Base-by-base conservation (phyloP, 2,888 invertebrate genomes). In the Cheilosia vulpina region DNA sequence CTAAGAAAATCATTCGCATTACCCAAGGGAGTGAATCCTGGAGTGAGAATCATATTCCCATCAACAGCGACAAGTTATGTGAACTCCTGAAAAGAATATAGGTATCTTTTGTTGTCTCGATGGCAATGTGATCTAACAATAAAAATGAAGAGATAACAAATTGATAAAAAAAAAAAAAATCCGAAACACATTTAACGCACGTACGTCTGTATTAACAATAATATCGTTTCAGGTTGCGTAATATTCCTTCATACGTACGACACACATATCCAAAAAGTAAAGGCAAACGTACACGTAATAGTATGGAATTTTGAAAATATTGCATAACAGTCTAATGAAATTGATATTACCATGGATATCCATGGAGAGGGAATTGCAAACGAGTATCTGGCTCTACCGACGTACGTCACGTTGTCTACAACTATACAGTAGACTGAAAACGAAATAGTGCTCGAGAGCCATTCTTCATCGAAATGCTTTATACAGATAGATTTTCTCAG, bases 101-200 rank as follows among this genome's bases (percentile, higher is more conserved):
- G n/a, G n/a, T n/a, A 53, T 73, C 83, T 83, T 58, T 83, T 83
- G 78, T 80, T 81, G 80, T 81, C 81, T 81, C 85, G 62, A 76
- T 76, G 27, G 50, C 76, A 76, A 72, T 72, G 43, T 69, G 75
- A 79, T 65, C 72, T 85, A 65, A 76, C 75, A 72, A 82, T 78
- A 77, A 83, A 73, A 73, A 68, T 60, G 21, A 47, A 31, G 38
- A 66, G 38, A 66, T 31, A 77, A 72, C 38, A 68, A 81, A 80
- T 72, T 66, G 76, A 21, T 55, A 72, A 76, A 71, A 63, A 68
- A 50, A 45, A 50, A 53, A 1, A 19, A 11, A 45, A 53, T 7
- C 19, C 5, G 13, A 38, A 24, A 68, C 53, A 55, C 17, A 57
- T 17, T 17, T 6, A n/a, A n/a, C 31, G 19, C 11, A 41, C n/a